Conservation (phyloP, 2,113 vertebrate genomes). For the Cairina moschata region DNA sequence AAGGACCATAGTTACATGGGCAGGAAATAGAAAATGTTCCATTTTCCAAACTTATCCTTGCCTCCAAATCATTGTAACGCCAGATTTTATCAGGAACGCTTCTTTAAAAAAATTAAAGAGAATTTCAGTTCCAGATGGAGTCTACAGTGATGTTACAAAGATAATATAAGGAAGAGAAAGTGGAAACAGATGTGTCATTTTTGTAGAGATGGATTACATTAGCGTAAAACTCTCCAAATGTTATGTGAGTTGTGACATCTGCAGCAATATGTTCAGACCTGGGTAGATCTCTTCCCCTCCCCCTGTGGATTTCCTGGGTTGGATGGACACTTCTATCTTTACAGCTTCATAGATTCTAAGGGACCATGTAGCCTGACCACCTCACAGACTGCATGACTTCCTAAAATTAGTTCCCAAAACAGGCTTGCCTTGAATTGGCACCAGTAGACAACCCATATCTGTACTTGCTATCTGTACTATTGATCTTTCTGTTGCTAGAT, state of each 20-base stretch:
- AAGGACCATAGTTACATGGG: background rate
- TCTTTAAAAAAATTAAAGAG: slow-evolving; percentile 47
- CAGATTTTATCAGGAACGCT: slow-evolving; percentile 52
- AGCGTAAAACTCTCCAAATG: slow-evolving; percentile 44
- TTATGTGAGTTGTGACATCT: slow-evolving; percentile 52
- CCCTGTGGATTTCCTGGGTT: background rate
- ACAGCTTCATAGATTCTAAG: background rate
- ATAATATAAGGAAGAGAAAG: slow-evolving; percentile 64
- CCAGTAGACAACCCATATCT: background rate
- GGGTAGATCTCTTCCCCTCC: background rate
- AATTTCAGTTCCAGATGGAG: slow-evolving; percentile 62
- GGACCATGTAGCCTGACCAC: background rate
- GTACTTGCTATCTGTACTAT: background rate
- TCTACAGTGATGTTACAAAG: slow-evolving; percentile 60
- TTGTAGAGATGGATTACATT: slow-evolving; percentile 57
- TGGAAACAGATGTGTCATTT: slow-evolving; percentile 64
- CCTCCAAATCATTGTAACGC: slow-evolving; percentile 50
- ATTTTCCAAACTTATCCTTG: slow-evolving; percentile 44
- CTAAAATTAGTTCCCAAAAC: background rate
- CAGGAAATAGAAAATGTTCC: slow-evolving; percentile 64
- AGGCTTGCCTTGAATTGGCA: background rate
- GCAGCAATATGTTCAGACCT: slow-evolving; percentile 25
- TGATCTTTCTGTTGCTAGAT: background rate
- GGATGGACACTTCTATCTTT: background rate
- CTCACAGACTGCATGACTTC: background rate